Evolutionary conservation across 2,113 vertebrate genomes (phyloP), one percentile per base, ranked within the genome.

Genomic region (Crotalus helleri): DNA sequence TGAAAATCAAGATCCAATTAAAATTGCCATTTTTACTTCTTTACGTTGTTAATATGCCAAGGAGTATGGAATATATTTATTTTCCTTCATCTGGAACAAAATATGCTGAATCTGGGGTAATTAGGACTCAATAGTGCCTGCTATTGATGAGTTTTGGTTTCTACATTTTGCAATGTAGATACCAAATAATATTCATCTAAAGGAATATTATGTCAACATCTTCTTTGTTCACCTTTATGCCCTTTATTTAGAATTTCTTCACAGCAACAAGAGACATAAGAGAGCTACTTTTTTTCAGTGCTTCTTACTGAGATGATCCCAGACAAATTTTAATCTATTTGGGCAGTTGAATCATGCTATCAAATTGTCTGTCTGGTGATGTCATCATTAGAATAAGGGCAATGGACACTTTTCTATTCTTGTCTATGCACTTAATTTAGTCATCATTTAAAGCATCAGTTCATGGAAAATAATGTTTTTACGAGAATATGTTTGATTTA

Each of bases 1-100:
- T 69, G 64, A 89, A 89, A 59, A 57, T 39, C 54, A 88, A 55
- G n/a, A 57, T 57, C 46, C 33, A 59, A 89, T 21, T 39, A 26
- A 44, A 88, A 85, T 93, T 57, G 92, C 91, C 69, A 86, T 29
- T 93, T 93, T 95, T 96, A 89, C 57, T 91, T 85, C 95, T 91
- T 86, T 86, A 54, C 92, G 1, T 94, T 94, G 51, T 15, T 17
- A 85, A 19, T 93, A 89, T 92, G 90, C 74, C 88, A 4, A 92
- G 58, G 64, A 89, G 51, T 15, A 54, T 59, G 90, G 39, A 46
- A 87, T 0, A 9, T 2, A 44, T 92, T 29, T 33, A 24, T 58
- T 61, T 9, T 46, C 5, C 5, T 44, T 85, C 23, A 10, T 13
- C 21, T 91, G 81, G 53, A 29, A 39, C 23, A 90, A 26, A 26